These are phyloP conservation scores for Leucoma salicis DNA, from an alignment of 2,888 invertebrate genomes.

Conservation along the genomic window DNA sequence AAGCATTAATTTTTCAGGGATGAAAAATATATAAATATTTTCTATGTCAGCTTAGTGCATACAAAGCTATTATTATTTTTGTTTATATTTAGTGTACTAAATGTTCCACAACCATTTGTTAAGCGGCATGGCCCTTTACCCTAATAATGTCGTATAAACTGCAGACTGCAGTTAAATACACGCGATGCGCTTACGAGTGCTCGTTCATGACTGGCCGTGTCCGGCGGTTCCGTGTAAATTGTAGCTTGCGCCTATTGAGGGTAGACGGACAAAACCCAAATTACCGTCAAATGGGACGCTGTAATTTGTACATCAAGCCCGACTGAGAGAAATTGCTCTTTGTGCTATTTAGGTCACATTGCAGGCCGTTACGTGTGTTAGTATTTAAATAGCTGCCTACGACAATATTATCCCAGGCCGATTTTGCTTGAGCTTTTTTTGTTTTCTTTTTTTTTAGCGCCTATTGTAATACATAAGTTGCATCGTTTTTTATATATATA, in stretches of 20 bases:
- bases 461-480: background rate
- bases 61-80: slow-evolving; percentile 5
- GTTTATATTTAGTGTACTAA: slow-evolving; percentile 9
- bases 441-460: background rate
- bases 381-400: background rate
- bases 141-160: slow-evolving; percentile 58
- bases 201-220: slow-evolving; percentile 55
- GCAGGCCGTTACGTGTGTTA: slow-evolving; percentile 16
- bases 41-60: slow-evolving; percentile 5
- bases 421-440: background rate
- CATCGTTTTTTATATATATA: background rate
- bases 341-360: slow-evolving; percentile 38
- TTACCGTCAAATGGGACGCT: slow-evolving; percentile 60
- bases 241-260: slow-evolving; percentile 52
- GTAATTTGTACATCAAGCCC: slow-evolving; percentile 59
- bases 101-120: slow-evolving; percentile 33
- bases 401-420: no score
- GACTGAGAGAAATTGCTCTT: slow-evolving; percentile 52
- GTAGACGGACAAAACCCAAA: slow-evolving; percentile 61
- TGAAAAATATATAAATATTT: background rate
- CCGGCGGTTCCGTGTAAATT: slow-evolving; percentile 71
- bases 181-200: slow-evolving; percentile 48
- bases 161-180: slow-evolving; percentile 67
- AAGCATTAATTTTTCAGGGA: background rate
- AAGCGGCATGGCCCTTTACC: slow-evolving; percentile 36